These are phyloP conservation scores for rat (Rattus norvegicus) DNA, from an alignment of 2,113 vertebrate species.

Conservation along the genomic window DNA sequence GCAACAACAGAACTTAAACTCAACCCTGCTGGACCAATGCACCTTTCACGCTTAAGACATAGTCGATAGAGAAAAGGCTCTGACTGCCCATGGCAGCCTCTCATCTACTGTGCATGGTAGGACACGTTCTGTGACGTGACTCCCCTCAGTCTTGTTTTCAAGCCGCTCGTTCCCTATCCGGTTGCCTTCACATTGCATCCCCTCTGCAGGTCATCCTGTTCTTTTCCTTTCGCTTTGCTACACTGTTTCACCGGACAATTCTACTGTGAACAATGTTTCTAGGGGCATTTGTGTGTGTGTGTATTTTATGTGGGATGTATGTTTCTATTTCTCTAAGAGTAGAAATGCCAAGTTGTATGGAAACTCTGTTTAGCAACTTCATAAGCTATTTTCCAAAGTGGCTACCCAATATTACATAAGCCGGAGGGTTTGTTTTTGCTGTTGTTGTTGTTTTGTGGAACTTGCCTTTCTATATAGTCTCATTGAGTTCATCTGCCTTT, in stretches of 20 bases:
- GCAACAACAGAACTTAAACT: background rate
- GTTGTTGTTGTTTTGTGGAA: background rate
- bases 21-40: background rate
- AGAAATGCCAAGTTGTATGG: background rate
- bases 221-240: background rate
- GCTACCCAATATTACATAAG: background rate
- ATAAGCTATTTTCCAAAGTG: background rate
- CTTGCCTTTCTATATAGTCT: background rate
- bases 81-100: background rate
- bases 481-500: background rate
- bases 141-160: background rate
- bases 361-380: background rate
- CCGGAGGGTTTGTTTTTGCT: background rate
- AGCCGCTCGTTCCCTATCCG: background rate
- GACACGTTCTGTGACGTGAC: too few species aligned
- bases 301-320: background rate
- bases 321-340: background rate
- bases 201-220: accelerated
- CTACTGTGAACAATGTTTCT: background rate
- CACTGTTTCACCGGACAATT: too few species aligned
- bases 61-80: background rate
- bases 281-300: background rate
- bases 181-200: background rate
- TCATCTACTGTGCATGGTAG: background rate
- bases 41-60: background rate